Evolutionary conservation across 2,888 invertebrate species (phyloP), one percentile per base, ranked within the genome.

Genomic region (Crepidodera aurea): DNA sequence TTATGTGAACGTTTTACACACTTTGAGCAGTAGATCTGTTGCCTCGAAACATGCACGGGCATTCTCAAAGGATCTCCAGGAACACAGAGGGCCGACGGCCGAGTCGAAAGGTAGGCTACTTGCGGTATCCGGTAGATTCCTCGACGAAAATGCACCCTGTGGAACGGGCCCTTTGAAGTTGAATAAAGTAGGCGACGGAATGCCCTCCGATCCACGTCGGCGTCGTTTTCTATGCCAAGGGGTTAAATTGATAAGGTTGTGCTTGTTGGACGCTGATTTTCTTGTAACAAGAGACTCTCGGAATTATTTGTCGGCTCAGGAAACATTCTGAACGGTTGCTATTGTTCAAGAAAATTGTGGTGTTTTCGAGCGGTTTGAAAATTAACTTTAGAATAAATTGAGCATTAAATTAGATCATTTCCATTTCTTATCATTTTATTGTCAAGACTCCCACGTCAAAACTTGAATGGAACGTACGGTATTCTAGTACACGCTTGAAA

Each of bases 211-310:
- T 19, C 22, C 15, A 40, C 12, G 19, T n/a, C 44, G 19, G 15
- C 54, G 44, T 40, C 40, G 7, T 44, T 44, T 29, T 44, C 44
- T 19, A 32, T 16, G 42, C 42, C 54, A 54, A 44, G 42, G 42
- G 44, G 54, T 42, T 54, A 44, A 54, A 54, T 54, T 54, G 54
- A 54, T 54, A 54, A 54, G 42, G 54, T 54, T 54, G 42, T 40
- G 54, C 44, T 54, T 44, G 54, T 54, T 44, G 44, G 42, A 32
- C 32, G 39, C 42, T 44, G 42, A 54, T 54, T 54, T 42, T 54
- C 44, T 54, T 42, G 25, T 42, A 54, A 54, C 44, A 42, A 29
- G 32, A 40, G 40, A 53, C 39, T 25, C 53, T 53, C 37, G n/a
- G 12, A 53, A 53, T 40, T 40, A 46, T 53, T 53, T 40, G 40